phyloP scores from a whole-genome alignment of 2,113 vertebrate genomes.

The Phoxinus phoxinus region DNA sequence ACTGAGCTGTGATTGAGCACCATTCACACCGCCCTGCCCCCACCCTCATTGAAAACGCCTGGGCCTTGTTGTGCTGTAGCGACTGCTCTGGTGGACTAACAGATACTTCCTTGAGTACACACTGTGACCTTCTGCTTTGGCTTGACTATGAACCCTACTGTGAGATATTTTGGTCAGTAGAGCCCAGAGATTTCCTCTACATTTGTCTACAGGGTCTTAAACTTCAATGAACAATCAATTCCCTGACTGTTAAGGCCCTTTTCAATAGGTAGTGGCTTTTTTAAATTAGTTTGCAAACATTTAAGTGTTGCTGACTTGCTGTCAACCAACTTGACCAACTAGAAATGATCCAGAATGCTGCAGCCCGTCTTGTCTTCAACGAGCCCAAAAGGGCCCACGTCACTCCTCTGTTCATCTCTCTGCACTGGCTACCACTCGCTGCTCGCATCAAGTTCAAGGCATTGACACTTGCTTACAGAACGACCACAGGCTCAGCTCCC shows the following conservation, averaged over 20 bases:
- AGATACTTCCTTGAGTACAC: slow-evolving; percentile 67
- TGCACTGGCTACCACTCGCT: too few species aligned
- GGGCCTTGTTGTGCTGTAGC: slow-evolving; percentile 60
- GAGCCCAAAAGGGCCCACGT: too few species aligned
- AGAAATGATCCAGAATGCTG: too few species aligned
- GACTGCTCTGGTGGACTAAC: slow-evolving; percentile 72
- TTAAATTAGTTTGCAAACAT: slow-evolving; percentile 64
- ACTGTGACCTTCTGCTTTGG: slow-evolving; percentile 46
- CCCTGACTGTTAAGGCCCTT: slow-evolving; percentile 61
- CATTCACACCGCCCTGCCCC: slow-evolving; percentile 62
- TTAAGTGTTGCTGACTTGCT: slow-evolving; percentile 65
- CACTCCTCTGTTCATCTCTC: too few species aligned
- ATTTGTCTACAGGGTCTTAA: slow-evolving; percentile 60
- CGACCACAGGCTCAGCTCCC: too few species aligned
- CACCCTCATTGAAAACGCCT: slow-evolving; percentile 63
- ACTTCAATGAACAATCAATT: slow-evolving; percentile 63
- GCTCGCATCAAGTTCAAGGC: too few species aligned
- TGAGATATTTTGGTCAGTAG: slow-evolving; percentile 57
- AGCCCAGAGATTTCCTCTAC: slow-evolving; percentile 54
- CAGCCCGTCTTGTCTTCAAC: too few species aligned
- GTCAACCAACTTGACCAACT: slow-evolving; percentile 58
- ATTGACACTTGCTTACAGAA: too few species aligned
- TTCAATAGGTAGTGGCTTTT: slow-evolving; percentile 64
- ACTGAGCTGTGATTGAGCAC: slow-evolving; percentile 73
- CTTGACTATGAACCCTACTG: slow-evolving; percentile 66